Percentiles rank a stretch among this genome's conserved stretches.
Conservation (phyloP, 2,113 vertebrate genomes). For the Amphiprion percula region DNA sequence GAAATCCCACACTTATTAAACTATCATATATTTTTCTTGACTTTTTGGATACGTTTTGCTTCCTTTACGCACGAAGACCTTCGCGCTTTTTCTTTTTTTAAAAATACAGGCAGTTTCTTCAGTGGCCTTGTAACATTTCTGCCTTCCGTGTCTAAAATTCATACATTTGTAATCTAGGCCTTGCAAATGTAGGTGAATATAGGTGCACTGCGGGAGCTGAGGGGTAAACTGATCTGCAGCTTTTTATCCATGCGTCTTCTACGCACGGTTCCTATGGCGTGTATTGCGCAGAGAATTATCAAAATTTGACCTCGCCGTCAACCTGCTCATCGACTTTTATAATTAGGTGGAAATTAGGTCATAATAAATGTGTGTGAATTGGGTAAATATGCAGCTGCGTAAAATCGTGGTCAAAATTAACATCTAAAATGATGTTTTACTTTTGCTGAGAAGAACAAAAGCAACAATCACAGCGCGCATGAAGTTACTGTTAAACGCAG, state of each 20-base stretch:
- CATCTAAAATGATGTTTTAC: neutral
- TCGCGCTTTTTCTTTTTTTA: neutral
- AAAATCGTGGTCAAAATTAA: neutral
- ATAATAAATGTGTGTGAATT: neutral
- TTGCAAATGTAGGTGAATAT: slow-evolving; percentile 15
- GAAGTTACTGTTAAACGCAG: slow-evolving; percentile 42
- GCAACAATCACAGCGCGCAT: neutral
- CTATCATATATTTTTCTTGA: neutral
- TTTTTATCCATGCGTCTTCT: slow-evolving; percentile 34
- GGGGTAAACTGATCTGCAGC: slow-evolving; percentile 44
- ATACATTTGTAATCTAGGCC: slow-evolving; percentile 8
- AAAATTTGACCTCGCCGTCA: slow-evolving; percentile 58
- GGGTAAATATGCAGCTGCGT: slow-evolving; percentile 4
- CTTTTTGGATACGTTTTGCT: neutral
- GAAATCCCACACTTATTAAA: neutral
- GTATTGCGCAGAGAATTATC: slow-evolving; percentile 36
- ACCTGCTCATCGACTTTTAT: slow-evolving; percentile 48
- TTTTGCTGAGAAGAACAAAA: neutral
- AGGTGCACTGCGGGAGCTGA: neutral
- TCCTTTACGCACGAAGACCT: neutral
- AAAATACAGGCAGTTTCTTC: neutral
- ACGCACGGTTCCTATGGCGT: slow-evolving; percentile 35
- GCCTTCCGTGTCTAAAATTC: neutral
- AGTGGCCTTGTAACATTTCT: neutral
- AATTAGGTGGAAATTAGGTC: slow-evolving; percentile 46